Evolutionary conservation across 2,797 vertebrate species (phyloP), one percentile per base, ranked within the genome.

Genomic region (Ctenochaetus hawaiiensis): DNA sequence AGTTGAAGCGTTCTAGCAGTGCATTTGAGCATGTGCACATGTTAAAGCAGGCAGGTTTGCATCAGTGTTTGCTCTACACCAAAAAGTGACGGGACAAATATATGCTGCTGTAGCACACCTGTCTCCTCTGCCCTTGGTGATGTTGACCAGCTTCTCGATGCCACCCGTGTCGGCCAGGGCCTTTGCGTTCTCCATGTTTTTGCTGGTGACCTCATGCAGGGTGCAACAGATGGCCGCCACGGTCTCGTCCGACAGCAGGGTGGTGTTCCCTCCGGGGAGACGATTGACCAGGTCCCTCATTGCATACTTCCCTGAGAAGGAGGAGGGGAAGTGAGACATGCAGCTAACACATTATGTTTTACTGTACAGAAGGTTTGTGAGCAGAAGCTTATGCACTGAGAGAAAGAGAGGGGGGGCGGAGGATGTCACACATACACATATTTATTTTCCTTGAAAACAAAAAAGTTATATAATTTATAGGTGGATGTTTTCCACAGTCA

Each of bases 181-280:
- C 82, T 99, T 99, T 78, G 98, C 98, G 0, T 99, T 99, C 90
- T 99, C 98, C 97, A 99, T 99, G 94, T 99, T 99, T 84, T 97
- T 99, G 90, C 97, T 99, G 64, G 97, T 98, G 93, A 99, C 98
- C 94, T 99, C 98, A 1, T 99, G 97, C 90, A 99, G 91, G 16
- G 98, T 98, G 62, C 98, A 99, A 94, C 97, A 99, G 94, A 99
- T 97, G 1, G 98, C 97, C 0, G 97, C 97, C 83, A 98, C 96
- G 0, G 98, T 99, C 90, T 99, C 98, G 1, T 99, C 98, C 0
- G 97, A 98, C 84, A 99, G 90, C 73, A 97, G 89, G 71, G 93
- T 96, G 22, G 97, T 96, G 8, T 90, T 94, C 58, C 97, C 97
- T 0, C 98, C 98, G 0, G 97, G 97, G 63, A 99, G 97, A 6